Conservation (phyloP, 1,140 invertebrate species). For the Bombus sylvicola region DNA sequence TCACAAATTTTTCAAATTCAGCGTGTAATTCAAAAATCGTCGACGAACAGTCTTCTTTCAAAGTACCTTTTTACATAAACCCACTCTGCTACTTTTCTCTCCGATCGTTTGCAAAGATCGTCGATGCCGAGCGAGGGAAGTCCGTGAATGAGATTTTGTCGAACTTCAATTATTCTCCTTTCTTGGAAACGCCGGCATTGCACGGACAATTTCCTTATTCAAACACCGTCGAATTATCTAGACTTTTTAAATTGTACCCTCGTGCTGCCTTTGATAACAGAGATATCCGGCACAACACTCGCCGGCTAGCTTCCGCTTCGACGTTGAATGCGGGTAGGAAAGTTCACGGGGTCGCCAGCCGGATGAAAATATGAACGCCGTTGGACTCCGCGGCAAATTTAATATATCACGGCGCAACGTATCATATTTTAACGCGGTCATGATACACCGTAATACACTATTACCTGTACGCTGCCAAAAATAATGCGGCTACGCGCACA, state of each 20-base stretch:
- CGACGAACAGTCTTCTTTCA: no score
- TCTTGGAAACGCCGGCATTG: background rate
- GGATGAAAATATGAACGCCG: conserved; percentile 73
- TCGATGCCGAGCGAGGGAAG: no score
- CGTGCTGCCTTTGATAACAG: background rate
- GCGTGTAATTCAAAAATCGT: no score
- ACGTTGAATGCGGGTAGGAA: conserved; percentile 40
- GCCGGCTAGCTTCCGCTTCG: conserved; percentile 28
- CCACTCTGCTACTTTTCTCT: accelerated
- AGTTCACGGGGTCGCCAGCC: conserved; percentile 52
- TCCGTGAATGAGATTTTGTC: background rate
- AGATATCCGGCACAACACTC: background rate
- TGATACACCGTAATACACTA: conserved; percentile 29
- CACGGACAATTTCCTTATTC: background rate
- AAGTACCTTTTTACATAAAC: no score
- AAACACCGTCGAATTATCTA: background rate
- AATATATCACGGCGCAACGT: conserved; percentile 34
- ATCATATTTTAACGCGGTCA: conserved; percentile 44
- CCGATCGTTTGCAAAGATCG: no score
- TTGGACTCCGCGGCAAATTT: conserved; percentile 67
- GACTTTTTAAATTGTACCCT: background rate
- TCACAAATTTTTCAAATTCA: no score
- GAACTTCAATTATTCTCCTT: background rate
- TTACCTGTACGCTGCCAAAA: conserved; percentile 28
- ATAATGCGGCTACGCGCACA: conserved; percentile 14